Base-by-base conservation (phyloP, 1,140 invertebrate species). In the Limonius californicus region DNA sequence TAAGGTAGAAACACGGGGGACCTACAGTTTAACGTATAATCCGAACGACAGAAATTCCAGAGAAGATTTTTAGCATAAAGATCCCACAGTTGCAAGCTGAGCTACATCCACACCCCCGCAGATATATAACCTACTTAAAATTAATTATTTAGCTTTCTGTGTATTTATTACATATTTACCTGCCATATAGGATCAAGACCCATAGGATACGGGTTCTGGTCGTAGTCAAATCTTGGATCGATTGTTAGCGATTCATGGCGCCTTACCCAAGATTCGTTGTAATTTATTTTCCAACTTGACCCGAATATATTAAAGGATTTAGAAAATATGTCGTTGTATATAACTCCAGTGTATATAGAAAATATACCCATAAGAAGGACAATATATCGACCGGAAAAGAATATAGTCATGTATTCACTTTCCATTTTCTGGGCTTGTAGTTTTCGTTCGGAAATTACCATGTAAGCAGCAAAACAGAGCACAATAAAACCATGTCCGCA, bases 311-410 rank as follows among this genome's bases (percentile, higher is more conserved):
- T 98, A 71, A 97, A 78, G 0, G 95, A 94, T 75, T 97, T 99
- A 2, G 95, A 95, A 79, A 98, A 99, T 7, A 96, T 80, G 74
- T 99, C 97, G 77, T 99, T 99, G 78, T 99, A 99, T 32, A 99
- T 88, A n/a, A 98, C 73, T 1, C 97, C 97, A 16, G 96, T 97
- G 78, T 99, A 99, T 58, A 98, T 90, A 0, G 95, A 97, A 77
- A 99, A 99, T 0, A 92, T 69, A 12, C 97, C 97, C 97, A 99
- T 99, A 56, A 99, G 79, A 15, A 99, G 80, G 50, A 99, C 94
- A 66, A 99, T 97, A 78, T 99, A 99, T 55, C 97, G 89, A 59
- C 97, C 97, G 20, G 89, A 90, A 76, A 98, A 99, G 83, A 99
- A 98, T 55, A 95, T 98, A 72, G 90, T 92, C 89, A 92, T 97